Base-by-base conservation (phyloP, 1,140 invertebrate species). In the Mylabris phalerata region DNA sequence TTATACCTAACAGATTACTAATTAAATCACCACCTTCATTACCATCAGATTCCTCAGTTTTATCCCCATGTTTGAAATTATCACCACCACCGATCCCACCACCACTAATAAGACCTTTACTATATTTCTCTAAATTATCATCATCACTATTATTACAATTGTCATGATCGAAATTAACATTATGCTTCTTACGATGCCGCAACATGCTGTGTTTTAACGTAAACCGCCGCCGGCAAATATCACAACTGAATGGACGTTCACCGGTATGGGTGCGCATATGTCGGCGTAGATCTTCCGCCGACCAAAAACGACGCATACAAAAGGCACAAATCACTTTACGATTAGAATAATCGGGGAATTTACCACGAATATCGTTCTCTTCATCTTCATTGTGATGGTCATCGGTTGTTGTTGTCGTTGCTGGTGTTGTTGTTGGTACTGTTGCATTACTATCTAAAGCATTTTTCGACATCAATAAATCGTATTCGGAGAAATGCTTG, bases 131-230 rank as follows among this genome's bases (percentile, higher is more conserved):
- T 27, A 24, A 40, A 50, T 60, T 62, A 48, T 62, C 59, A 38
- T 63, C 55, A 9, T 60, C 51, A 9, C 9, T 49, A 48, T 49
- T 51, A 39, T 58, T 56, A 40, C 26, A 32, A 9, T 55, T 48
- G 4, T 69, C 67, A 50, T 67, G 64, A 47, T 67, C 66, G 43
- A 64, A 66, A 19, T 63, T 61, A 56, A 77, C 72, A 9, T 78
- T 76, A 67, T 93, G 90, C 70, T 93, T 95, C 74, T 93, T 93
- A 45, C 91, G 80, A 71, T 95, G 92, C 2, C 92, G 81, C 50
- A 95, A 80, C 92, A 95, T 94, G 71, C 89, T 92, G 76, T 95
- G 92, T 67, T 95, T 94, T n/a, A 95, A 76, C 0, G 92, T 95
- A 76, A 95, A 95, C 50, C 88, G 80, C 3, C 90, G 76, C 9